phyloP scores from a whole-genome alignment of 1,140 invertebrate species.

The Drosophila nannoptera region DNA sequence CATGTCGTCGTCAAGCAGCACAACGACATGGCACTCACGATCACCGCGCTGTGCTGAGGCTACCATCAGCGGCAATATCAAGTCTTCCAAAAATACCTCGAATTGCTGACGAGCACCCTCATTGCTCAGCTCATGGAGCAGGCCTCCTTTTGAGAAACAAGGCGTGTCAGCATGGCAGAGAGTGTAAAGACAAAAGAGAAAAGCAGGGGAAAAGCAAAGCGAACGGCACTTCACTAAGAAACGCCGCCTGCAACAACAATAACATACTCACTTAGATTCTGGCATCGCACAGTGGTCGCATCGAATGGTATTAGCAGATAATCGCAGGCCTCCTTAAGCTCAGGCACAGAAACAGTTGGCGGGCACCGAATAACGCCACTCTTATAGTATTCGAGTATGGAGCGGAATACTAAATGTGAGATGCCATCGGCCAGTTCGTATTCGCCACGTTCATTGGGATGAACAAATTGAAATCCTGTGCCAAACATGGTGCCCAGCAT shows the following conservation, averaged over 20 bases:
- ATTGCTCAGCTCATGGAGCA: slow-evolving; percentile 98
- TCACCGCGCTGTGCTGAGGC: slow-evolving; percentile 94
- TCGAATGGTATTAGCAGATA: slow-evolving; percentile 99
- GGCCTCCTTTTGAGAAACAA: slow-evolving; percentile 85
- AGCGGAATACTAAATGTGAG: slow-evolving; percentile 95
- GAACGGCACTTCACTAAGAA: slow-evolving; percentile 45
- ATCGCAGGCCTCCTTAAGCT: slow-evolving; percentile 98
- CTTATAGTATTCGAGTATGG: slow-evolving; percentile 98
- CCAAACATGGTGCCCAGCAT: slow-evolving; percentile 98
- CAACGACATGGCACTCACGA: slow-evolving; percentile 95
- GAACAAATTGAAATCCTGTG: slow-evolving; percentile 94
- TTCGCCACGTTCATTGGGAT: slow-evolving; percentile 97
- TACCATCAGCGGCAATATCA: slow-evolving; percentile 98
- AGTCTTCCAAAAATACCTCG: slow-evolving; percentile 95
- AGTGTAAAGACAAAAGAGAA: slow-evolving; percentile 24
- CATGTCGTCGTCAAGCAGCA: slow-evolving; percentile 95
- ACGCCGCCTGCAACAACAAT: slow-evolving; percentile 36
- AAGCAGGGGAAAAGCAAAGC: slow-evolving; percentile 32
- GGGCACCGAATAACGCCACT: slow-evolving; percentile 91
- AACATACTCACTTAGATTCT: slow-evolving; percentile 90
- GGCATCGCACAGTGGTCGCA: slow-evolving; percentile 96
- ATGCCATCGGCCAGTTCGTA: slow-evolving; percentile 99
- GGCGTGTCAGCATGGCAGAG: slow-evolving; percentile 38
- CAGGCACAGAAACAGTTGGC: slow-evolving; percentile 91
- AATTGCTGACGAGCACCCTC: slow-evolving; percentile 98